A percentile compares a stretch with the other conserved stretches of the same genome.
Evolutionary conservation across 2,113 vertebrate species (phyloP).

Genomic region (Campylomormyrus tamandua): DNA sequence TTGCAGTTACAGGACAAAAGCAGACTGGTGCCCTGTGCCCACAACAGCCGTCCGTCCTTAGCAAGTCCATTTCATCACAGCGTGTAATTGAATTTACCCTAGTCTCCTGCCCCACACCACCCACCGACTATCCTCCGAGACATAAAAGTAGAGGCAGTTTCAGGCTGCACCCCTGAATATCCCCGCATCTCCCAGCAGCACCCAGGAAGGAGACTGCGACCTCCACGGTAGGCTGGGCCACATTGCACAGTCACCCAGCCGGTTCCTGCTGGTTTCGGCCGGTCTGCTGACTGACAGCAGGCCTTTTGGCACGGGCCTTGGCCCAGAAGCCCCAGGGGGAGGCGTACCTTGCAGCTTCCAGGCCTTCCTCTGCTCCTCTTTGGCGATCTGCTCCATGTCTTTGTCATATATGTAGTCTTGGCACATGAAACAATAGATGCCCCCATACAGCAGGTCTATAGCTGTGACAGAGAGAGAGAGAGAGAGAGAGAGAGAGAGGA

Average conservation of each 20-base stretch:
- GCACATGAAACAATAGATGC: constrained; percentile 98
- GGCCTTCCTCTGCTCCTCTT: constrained; percentile 97
- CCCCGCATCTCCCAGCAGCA: not conserved
- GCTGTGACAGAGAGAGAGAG: constrained; percentile 57
- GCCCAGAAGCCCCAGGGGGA: not conserved
- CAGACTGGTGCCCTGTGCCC: not conserved
- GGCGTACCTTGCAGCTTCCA: constrained; percentile 94
- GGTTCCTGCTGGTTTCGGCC: not conserved
- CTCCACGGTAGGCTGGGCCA: not conserved
- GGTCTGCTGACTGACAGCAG: not conserved
- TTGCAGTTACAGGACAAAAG: not conserved
- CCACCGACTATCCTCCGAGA: not conserved
- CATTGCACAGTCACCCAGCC: not conserved
- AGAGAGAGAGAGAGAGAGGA: not conserved
- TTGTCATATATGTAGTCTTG: constrained; percentile 99
- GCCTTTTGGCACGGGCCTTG: not conserved
- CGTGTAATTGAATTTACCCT: not conserved
- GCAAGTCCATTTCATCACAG: not conserved
- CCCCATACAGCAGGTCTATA: constrained; percentile 94
- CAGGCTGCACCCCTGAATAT: not conserved
- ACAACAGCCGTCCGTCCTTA: not conserved
- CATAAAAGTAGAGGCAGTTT: not conserved
- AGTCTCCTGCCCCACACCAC: not conserved
- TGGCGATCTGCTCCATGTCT: constrained; percentile 99
- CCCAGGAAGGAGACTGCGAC: not conserved